These are phyloP conservation scores for Artibeus lituratus DNA, from an alignment of 2,797 vertebrate genomes.

Conservation along the genomic window DNA sequence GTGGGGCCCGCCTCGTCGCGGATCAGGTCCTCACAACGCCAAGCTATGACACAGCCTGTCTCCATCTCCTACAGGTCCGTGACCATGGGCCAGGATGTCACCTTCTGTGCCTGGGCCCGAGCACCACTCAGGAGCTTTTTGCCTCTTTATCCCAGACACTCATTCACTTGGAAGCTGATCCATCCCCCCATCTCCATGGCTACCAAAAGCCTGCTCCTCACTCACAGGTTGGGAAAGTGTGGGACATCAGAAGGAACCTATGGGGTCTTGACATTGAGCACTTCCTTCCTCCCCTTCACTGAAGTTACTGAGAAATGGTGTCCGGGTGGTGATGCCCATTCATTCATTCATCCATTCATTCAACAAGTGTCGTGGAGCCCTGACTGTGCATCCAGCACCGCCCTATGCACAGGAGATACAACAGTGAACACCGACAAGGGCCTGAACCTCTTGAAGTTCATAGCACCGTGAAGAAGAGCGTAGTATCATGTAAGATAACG, in stretches of 20 bases:
- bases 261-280: background rate
- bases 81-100: background rate
- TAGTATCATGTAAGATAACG: background rate
- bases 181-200: background rate
- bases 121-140: background rate
- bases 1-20: background rate
- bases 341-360: background rate
- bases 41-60: background rate
- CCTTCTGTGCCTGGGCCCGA: background rate
- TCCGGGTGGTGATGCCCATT: background rate
- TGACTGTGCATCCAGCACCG: background rate
- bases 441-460: background rate
- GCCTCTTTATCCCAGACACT: background rate
- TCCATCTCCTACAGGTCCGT: background rate
- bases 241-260: background rate
- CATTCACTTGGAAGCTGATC: background rate
- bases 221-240: background rate
- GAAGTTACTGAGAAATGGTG: background rate
- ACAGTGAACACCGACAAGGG: background rate
- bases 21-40: background rate
- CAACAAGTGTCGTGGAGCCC: background rate
- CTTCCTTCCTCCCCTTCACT: background rate
- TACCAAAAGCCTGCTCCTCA: background rate
- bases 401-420: background rate
- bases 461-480: background rate